These are phyloP conservation scores for Steatornis caripensis DNA, from an alignment of 2,113 vertebrate species.

Conservation along the genomic window DNA sequence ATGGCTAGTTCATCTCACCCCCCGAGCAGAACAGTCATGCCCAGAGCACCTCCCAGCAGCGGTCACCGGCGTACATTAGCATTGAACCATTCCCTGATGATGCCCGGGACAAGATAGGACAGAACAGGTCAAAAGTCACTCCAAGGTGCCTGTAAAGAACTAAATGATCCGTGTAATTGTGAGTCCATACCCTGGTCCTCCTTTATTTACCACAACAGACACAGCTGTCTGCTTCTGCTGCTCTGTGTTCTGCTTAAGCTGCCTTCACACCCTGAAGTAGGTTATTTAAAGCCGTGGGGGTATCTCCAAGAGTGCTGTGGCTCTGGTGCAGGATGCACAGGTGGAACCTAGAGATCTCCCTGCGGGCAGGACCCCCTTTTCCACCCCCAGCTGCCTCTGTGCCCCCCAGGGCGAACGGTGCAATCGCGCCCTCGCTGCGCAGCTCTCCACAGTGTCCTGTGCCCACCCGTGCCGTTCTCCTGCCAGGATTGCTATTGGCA, in stretches of 20 bases:
- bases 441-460: fast-evolving
- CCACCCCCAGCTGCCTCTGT: not conserved
- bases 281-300: not conserved
- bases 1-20: not conserved
- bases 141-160: not conserved
- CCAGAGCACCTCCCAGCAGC: not conserved
- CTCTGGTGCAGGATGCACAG: too few species aligned
- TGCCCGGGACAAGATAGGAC: not conserved
- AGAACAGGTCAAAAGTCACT: not conserved
- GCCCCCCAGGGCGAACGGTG: fast-evolving
- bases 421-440: fast-evolving
- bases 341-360: not conserved
- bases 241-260: not conserved
- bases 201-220: not conserved
- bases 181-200: not conserved
- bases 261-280: not conserved
- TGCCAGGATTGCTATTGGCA: not conserved
- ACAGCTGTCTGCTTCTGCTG: not conserved
- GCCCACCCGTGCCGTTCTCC: fast-evolving
- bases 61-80: fast-evolving
- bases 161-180: not conserved
- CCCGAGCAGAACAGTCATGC: fast-evolving
- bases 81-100: not conserved
- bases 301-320: not conserved
- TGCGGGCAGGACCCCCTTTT: not conserved